Evolutionary conservation across 2,888 invertebrate genomes (phyloP).

Genomic region (Eristalis tenax): DNA sequence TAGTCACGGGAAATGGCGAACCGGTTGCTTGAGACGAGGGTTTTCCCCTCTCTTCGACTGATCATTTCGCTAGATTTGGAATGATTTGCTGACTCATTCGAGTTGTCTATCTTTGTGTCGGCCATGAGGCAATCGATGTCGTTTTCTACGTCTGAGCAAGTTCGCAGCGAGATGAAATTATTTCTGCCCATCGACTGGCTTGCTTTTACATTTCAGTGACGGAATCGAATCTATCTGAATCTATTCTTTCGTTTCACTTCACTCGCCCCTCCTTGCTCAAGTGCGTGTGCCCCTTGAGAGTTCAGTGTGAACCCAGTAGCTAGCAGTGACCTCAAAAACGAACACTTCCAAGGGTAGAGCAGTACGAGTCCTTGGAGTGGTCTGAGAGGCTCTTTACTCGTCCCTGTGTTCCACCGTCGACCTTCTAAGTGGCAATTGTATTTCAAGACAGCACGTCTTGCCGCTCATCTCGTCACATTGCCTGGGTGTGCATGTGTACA

Average conservation of each 20-base stretch:
- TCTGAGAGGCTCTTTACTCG: neutral
- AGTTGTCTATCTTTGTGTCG: neutral
- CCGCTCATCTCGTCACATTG: neutral
- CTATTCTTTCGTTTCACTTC: neutral
- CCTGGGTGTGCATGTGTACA: neutral
- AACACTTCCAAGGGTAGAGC: slow-evolving; percentile 18
- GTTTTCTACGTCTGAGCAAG: slow-evolving; percentile 7
- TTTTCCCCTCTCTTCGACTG: slow-evolving; percentile 1
- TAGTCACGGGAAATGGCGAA: slow-evolving; percentile 30
- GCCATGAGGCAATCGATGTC: slow-evolving; percentile 32
- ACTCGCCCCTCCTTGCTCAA: neutral
- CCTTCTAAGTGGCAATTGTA: neutral
- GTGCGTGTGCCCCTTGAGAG: slow-evolving; percentile 31
- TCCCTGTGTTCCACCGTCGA: neutral
- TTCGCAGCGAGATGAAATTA: neutral
- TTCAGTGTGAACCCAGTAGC: neutral
- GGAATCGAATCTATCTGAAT: neutral
- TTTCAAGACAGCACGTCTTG: neutral
- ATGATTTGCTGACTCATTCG: slow-evolving; percentile 45
- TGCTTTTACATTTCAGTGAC: neutral
- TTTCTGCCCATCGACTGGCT: neutral
- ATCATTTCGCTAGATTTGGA: slow-evolving; percentile 28
- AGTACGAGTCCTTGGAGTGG: neutral
- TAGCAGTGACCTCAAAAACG: neutral
- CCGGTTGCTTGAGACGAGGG: slow-evolving; percentile 17